phyloP scores from a whole-genome alignment of 2,797 vertebrate species.

The Muscicapa comitata region DNA sequence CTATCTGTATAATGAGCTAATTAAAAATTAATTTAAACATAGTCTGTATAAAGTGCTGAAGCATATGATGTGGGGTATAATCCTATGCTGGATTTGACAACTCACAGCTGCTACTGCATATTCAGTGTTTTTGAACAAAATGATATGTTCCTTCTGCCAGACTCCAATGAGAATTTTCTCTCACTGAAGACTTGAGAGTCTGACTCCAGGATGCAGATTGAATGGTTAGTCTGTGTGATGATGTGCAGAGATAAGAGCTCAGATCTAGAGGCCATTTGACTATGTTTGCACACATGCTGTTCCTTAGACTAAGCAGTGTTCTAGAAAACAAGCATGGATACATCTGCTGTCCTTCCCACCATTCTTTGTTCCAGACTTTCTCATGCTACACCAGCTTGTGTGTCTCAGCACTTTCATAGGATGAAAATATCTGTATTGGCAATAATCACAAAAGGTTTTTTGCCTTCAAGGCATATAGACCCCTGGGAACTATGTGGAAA shows the following conservation, averaged over 20 bases:
- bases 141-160: neutral
- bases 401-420: neutral
- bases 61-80: slow-evolving; percentile 30
- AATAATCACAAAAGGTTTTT: neutral
- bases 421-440: neutral
- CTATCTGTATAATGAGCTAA: slow-evolving; percentile 57
- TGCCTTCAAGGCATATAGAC: neutral
- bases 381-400: neutral
- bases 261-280: neutral
- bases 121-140: slow-evolving; percentile 22
- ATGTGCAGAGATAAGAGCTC: neutral
- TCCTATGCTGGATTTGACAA: slow-evolving; percentile 43
- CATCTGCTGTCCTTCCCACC: neutral
- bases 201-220: neutral
- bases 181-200: neutral
- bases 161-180: neutral
- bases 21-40: slow-evolving; percentile 67
- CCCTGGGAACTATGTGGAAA: neutral
- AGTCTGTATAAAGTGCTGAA: slow-evolving; percentile 52
- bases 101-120: slow-evolving; percentile 29
- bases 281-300: neutral
- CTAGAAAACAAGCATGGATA: neutral
- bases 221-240: neutral
- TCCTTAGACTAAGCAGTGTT: neutral
- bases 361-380: neutral